Evolutionary conservation across 2,113 vertebrate species (phyloP).

Genomic region (Physeter macrocephalus): DNA sequence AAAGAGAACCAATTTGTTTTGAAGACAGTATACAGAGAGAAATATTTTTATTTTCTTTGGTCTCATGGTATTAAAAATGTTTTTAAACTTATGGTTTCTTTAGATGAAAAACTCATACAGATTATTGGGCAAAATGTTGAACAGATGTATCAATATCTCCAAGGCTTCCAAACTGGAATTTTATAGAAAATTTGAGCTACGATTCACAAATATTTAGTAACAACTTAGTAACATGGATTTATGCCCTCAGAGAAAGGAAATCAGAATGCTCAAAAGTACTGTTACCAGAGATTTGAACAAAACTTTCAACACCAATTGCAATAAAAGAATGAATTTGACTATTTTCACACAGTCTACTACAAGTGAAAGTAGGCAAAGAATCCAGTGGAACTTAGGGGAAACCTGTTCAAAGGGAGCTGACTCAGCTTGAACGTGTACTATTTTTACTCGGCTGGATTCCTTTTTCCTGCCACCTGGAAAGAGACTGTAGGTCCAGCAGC

Average conservation of each 20-base stretch:
- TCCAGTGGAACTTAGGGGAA: not conserved
- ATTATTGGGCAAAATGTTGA: not conserved
- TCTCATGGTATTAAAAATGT: not conserved
- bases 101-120: not conserved
- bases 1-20: not conserved
- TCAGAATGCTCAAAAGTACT: not conserved
- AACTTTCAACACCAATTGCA: not conserved
- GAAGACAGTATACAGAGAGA: not conserved
- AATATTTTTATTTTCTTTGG: not conserved
- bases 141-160: not conserved
- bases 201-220: conserved; percentile 12
- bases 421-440: not conserved
- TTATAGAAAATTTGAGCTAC: not conserved
- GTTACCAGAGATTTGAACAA: not conserved
- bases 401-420: not conserved
- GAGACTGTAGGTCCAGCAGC: not conserved
- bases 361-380: not conserved
- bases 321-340: not conserved
- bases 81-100: not conserved
- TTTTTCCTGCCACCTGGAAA: not conserved
- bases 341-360: not conserved
- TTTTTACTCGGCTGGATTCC: not conserved
- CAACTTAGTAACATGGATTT: not conserved
- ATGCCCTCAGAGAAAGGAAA: conserved; percentile 2
- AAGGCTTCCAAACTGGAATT: conserved; percentile 1